Evolutionary conservation across 2,888 invertebrate genomes (phyloP), one percentile per base, ranked within the genome.

Genomic region (Cheilosia impressa): DNA sequence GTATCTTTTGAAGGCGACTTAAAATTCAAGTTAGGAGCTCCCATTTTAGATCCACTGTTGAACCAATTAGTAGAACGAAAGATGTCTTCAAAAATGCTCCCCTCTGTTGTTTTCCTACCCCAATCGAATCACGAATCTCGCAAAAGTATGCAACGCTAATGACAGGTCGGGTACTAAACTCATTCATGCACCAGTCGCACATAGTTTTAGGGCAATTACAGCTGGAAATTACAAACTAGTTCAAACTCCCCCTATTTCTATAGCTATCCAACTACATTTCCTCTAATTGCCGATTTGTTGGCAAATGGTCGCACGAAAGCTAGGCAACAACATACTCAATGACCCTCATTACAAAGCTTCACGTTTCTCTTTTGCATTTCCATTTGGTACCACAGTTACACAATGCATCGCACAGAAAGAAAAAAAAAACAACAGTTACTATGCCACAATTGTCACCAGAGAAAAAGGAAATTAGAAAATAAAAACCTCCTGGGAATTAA

Each of bases 171-270:
- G 10, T 13, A 17, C 24, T 7, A 22, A 13, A 13, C 19, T 22
- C 22, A 50, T 50, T 10, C 10, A 22, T 24, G 5, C 38, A 31
- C 17, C 7, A 62, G 17, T 7, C 24, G 34, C 22, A 58, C 69
- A 69, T 58, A 47, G 15, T 69, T 69, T 34, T 24, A 58, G 58
- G 4, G 22, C 47, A 38, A 69, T 58, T 45, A 45, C n/a, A 17
- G 17, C 45, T 50, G 50, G 19, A 68, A 43, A 22, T 3, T 19
- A 47, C 10, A 17, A 69, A 45, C 2, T 13, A 22, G 50, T 22
- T 9, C 22, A 9, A 22, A 22, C 19, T 4, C 19, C 50, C 50
- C 22, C 10, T 50, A 10, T 50, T 10, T 50, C 10, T 10, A 5
- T 9, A 50, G 10, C 10, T 10, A 9, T 7, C 41, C 13, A 13